phyloP scores from a whole-genome alignment of 2,888 invertebrate species.

The Mimas tiliae region DNA sequence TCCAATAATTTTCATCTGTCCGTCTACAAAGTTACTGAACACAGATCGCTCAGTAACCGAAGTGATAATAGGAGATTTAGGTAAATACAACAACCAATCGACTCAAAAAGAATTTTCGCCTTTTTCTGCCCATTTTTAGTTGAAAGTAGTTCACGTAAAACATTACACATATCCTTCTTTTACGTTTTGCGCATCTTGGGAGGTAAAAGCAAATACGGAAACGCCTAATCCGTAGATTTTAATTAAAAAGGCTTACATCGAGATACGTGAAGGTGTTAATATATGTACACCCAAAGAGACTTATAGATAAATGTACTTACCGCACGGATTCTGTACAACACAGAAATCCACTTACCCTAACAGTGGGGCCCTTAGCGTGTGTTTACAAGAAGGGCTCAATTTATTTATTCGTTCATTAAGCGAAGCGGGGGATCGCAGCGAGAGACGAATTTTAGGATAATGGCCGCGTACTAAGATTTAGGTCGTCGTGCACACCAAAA shows the following conservation, averaged over 20 bases:
- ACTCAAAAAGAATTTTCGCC: too few relatives aligned
- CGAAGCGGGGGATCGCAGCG: slow-evolving; percentile 72
- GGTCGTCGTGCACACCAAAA: slow-evolving; percentile 35
- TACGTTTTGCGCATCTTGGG: background rate
- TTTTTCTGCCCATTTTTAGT: too few relatives aligned
- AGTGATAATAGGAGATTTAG: too few relatives aligned
- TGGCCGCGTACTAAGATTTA: slow-evolving; percentile 54
- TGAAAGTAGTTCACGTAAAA: too few relatives aligned
- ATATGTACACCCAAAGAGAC: slow-evolving; percentile 26
- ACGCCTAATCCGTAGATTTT: slow-evolving; percentile 9
- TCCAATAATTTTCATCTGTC: too few relatives aligned
- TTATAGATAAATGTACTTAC: slow-evolving; percentile 43
- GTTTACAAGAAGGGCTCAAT: slow-evolving; percentile 80
- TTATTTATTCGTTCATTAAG: slow-evolving; percentile 84
- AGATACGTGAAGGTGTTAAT: slow-evolving; percentile 24
- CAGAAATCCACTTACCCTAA: slow-evolving; percentile 84
- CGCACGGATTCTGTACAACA: slow-evolving; percentile 75
- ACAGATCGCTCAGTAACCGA: too few relatives aligned
- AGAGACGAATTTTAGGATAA: slow-evolving; percentile 82
- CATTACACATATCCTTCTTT: too few relatives aligned
- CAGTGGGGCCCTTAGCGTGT: slow-evolving; percentile 70
- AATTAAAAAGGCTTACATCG: slow-evolving; percentile 16
- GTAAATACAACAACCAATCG: too few relatives aligned
- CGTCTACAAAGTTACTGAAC: too few relatives aligned
- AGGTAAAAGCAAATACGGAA: background rate